A percentile compares a stretch with the other conserved stretches of the same genome.
Evolutionary conservation across 2,113 vertebrate genomes (phyloP).

Genomic region (Pungitius pungitius): DNA sequence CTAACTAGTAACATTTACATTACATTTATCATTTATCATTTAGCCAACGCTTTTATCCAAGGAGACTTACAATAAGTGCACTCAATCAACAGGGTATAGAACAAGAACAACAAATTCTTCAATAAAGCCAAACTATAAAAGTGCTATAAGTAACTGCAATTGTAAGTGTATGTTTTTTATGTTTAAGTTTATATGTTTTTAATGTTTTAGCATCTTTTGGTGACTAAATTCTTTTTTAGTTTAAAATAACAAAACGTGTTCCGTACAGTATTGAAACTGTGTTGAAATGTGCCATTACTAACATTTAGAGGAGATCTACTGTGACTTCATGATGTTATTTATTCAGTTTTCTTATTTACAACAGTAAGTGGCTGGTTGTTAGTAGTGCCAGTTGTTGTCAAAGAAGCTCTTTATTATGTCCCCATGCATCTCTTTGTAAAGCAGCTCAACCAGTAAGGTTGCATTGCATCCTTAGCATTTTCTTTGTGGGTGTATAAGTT

Average conservation of each 20-base stretch:
- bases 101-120: too few species aligned
- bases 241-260: background rate
- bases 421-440: constrained; percentile 18
- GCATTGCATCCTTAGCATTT: constrained; percentile 73
- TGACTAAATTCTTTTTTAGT: too few species aligned
- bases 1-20: background rate
- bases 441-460: constrained; percentile 75
- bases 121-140: too few species aligned
- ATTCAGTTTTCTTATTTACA: constrained; percentile 8
- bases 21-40: too few species aligned
- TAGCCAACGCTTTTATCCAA: too few species aligned
- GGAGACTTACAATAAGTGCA: too few species aligned
- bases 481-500: constrained; percentile 70
- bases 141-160: too few species aligned
- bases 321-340: background rate
- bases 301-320: too few species aligned
- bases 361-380: background rate
- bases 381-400: constrained; percentile 1
- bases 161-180: background rate
- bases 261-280: background rate
- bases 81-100: too few species aligned
- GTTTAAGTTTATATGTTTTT: too few species aligned
- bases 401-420: constrained; percentile 50
- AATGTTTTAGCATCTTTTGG: too few species aligned
- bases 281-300: background rate